Evolutionary conservation across 2,113 vertebrate species (phyloP).

Genomic region (Polypterus senegalus): DNA sequence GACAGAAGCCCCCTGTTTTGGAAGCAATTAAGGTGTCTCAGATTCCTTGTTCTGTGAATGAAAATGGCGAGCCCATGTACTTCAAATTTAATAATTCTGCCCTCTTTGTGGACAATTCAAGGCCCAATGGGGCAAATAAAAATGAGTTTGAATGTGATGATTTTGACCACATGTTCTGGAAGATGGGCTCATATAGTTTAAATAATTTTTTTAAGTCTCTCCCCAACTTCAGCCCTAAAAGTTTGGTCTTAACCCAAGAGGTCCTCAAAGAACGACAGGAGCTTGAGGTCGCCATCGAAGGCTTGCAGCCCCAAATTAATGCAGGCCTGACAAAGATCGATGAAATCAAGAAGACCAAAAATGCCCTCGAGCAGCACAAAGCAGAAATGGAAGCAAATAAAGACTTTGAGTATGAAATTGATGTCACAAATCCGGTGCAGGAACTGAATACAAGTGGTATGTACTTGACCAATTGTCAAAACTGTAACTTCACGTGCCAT

Average conservation of each 20-base stretch:
- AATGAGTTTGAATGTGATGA: not conserved
- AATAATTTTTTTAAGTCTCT: slow-evolving; percentile 14
- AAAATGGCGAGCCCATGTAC: slow-evolving; percentile 1
- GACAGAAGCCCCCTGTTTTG: slow-evolving; percentile 9
- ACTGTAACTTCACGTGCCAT: slow-evolving; percentile 24
- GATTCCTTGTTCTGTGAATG: slow-evolving; percentile 10
- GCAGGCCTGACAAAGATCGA: slow-evolving; percentile 6
- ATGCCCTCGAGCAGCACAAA: slow-evolving; percentile 8
- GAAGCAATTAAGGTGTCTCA: slow-evolving; percentile 14
- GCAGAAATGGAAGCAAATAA: slow-evolving; percentile 13
- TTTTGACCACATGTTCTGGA: slow-evolving; percentile 17
- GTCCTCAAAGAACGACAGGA: slow-evolving; percentile 5
- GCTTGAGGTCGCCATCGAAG: slow-evolving; percentile 12
- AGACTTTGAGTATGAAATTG: slow-evolving; percentile 20
- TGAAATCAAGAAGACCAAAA: slow-evolving; percentile 13
- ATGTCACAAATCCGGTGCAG: not conserved
- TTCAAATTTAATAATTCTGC: slow-evolving; percentile 21
- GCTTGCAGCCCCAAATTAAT: slow-evolving; percentile 15
- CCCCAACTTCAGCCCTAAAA: not conserved
- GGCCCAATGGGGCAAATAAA: not conserved
- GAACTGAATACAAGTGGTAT: not conserved
- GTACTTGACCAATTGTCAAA: slow-evolving; percentile 15
- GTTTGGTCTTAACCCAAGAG: slow-evolving; percentile 14
- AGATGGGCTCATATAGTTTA: slow-evolving; percentile 17
- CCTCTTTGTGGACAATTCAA: not conserved